Percentiles rank a stretch among this genome's conserved stretches.
Evolutionary conservation across 2,888 invertebrate genomes (phyloP).

Genomic region (Apeira syringaria): DNA sequence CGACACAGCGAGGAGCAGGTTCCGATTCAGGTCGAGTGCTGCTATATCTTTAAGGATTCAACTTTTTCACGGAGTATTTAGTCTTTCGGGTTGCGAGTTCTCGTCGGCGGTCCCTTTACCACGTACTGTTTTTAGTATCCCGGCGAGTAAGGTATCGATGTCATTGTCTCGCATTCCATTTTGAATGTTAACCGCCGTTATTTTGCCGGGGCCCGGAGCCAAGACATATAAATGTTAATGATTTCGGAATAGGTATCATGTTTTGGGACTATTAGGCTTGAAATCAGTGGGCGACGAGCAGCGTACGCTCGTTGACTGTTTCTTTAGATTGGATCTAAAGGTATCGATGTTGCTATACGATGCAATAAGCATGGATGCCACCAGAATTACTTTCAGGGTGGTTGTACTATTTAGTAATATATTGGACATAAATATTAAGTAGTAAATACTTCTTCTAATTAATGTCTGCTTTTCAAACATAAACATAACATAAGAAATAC

Average conservation of each 20-base stretch:
- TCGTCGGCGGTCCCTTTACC: conserved; percentile 32
- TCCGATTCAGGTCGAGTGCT: conserved; percentile 39
- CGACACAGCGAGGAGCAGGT: conserved; percentile 37
- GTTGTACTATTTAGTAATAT: too few species aligned
- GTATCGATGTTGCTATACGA: neutral
- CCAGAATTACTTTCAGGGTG: too few species aligned
- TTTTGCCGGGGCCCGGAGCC: conserved; percentile 31
- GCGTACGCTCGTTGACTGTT: conserved; percentile 1
- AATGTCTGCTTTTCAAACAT: too few species aligned
- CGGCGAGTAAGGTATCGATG: conserved; percentile 42
- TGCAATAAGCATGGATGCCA: neutral
- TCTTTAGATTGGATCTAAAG: neutral
- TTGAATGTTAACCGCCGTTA: conserved; percentile 36
- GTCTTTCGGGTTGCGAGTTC: conserved; percentile 31
- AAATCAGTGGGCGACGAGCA: conserved; percentile 19
- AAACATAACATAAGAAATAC: too few species aligned
- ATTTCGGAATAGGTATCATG: conserved; percentile 38
- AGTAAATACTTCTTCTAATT: too few species aligned
- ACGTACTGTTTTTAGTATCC: conserved; percentile 38
- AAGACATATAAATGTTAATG: conserved; percentile 51
- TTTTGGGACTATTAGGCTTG: conserved; percentile 34
- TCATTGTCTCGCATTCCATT: conserved; percentile 41
- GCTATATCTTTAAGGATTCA: conserved; percentile 33
- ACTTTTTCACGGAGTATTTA: conserved; percentile 32
- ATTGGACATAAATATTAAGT: too few species aligned